Conservation (phyloP, 2,113 vertebrate genomes). For the Probosciger aterrimus region DNA sequence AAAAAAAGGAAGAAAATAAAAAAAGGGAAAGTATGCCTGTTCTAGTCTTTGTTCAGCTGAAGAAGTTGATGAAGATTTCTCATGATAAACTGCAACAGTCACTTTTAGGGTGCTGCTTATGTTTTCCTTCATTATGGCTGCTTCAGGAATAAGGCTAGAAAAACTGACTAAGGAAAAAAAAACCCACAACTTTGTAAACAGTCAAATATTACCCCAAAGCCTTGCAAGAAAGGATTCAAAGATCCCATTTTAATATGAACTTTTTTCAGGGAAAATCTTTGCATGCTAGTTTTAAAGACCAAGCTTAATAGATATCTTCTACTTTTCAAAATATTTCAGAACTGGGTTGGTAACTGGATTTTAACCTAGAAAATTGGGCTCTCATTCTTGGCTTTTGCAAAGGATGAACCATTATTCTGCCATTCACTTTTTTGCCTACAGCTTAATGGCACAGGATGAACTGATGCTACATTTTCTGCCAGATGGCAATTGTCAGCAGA, state of each 20-base stretch:
- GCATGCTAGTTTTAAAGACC: neutral
- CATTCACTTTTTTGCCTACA: neutral
- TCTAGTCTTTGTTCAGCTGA: neutral
- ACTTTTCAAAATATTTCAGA: slow-evolving; percentile 16
- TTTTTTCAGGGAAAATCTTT: neutral
- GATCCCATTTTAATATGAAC: neutral
- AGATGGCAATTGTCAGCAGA: neutral
- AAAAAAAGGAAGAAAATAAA: neutral
- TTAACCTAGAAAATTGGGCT: neutral
- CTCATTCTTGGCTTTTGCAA: neutral
- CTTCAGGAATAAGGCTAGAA: neutral
- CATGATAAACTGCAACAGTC: neutral
- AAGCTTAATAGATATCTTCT: neutral
- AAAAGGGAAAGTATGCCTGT: neutral
- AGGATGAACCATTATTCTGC: neutral
- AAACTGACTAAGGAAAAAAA: neutral
- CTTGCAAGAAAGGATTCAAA: neutral
- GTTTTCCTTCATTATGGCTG: neutral
- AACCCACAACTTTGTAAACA: neutral
- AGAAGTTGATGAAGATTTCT: neutral
- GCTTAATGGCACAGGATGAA: neutral
- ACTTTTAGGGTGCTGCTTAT: neutral
- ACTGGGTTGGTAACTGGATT: neutral
- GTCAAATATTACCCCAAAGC: neutral
- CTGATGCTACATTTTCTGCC: neutral